These are phyloP conservation scores for Agrotis puta DNA, from an alignment of 2,888 invertebrate species.

Conservation along the genomic window DNA sequence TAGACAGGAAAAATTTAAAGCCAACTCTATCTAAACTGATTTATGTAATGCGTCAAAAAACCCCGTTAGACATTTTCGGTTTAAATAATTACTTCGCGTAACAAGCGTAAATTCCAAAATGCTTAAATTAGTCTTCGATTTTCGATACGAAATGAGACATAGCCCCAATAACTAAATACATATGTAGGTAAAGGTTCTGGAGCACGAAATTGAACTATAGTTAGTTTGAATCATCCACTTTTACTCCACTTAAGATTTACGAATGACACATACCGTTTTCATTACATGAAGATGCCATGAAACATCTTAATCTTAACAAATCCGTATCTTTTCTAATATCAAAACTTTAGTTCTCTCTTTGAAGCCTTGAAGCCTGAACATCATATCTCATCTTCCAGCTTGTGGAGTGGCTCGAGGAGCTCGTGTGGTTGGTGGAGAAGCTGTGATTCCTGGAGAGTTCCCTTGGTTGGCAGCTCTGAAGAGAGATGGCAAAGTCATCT, in stretches of 20 bases:
- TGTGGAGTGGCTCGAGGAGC: slow-evolving; percentile 90
- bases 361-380: neutral
- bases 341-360: neutral
- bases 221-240: too few species aligned
- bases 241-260: neutral
- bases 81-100: slow-evolving; percentile 14
- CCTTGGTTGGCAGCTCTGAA: slow-evolving; percentile 94
- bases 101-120: slow-evolving; percentile 35
- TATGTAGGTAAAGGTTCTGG: too few species aligned
- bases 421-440: slow-evolving; percentile 93
- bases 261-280: too few species aligned
- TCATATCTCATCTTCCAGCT: slow-evolving; percentile 80
- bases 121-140: neutral
- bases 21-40: slow-evolving; percentile 6
- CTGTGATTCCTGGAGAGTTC: slow-evolving; percentile 93
- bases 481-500: slow-evolving; percentile 92
- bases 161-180: too few species aligned
- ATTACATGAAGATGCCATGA: too few species aligned
- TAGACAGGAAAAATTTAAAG: slow-evolving; percentile 20
- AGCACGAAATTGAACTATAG: too few species aligned
- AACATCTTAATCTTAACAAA: neutral
- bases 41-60: slow-evolving; percentile 40
- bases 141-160: neutral
- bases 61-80: slow-evolving; percentile 11
- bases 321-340: neutral